Base-by-base conservation (phyloP, 2,797 vertebrate genomes). In the Rhadinocentrus ornatus region DNA sequence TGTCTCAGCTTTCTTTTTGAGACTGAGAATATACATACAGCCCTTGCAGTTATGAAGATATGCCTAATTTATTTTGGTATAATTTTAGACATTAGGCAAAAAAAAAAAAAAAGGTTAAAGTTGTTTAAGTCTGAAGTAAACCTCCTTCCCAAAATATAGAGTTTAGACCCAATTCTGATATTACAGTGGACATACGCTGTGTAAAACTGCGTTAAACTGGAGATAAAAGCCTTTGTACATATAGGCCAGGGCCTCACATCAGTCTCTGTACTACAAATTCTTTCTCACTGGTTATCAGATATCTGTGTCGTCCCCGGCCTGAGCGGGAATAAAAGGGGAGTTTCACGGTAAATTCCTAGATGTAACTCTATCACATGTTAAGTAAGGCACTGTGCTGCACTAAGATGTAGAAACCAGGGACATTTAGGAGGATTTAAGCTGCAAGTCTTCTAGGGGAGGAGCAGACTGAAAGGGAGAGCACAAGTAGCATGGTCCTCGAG, bases 301-400 rank as follows among this genome's bases (percentile, higher is more conserved):
- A 86, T 89, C 90, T 85, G 87, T 85, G 86, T 86, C 75, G 80
- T 89, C 87, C 82, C 80, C 64, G 44, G 87, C 68, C 81, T 68
- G 69, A 84, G 78, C 78, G 88, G 83, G 85, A 90, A 92, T 92
- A 91, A 94, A 93, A 92, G 89, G 88, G 87, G 87, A 90, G 89
- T 91, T 93, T 94, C 91, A 93, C 84, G 54, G 84, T 55, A 86
- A 88, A 93, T 93, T 93, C 92, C 89, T 92, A 22, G 70, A 82
- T 88, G 94, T 92, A 95, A 95, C 89, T 85, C 89, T 80, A 94
- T 91, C 82, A 82, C 90, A 88, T 84, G 85, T 83, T 91, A 93
- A 94, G 93, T 93, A 90, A 92, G 86, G 88, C 87, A 44, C 77
- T 0, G 73, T 60, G 71, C 81, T 71, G 84, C 87, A 68, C 80